Conservation (phyloP, 2,797 vertebrate species). For the Zalophus californianus region DNA sequence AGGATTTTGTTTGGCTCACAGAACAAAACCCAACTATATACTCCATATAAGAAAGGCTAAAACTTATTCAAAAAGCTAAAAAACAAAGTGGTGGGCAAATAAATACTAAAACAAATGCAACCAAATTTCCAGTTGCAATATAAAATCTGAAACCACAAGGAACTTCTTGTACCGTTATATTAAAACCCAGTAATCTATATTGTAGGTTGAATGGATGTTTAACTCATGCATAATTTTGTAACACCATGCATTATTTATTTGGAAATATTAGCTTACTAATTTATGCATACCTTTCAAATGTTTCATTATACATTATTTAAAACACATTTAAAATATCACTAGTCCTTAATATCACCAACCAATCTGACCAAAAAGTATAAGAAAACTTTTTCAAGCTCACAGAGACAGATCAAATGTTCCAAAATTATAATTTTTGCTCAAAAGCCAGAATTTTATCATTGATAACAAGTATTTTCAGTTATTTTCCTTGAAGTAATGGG, state of each 20-base stretch:
- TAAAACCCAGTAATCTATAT: not conserved
- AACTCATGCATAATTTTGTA: not conserved
- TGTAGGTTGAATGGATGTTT: not conserved
- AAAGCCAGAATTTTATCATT: slow-evolving; percentile 28
- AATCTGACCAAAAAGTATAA: not conserved
- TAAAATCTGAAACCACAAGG: not conserved
- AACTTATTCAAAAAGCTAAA: slow-evolving; percentile 23
- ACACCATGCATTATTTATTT: not conserved
- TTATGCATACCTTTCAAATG: not conserved
- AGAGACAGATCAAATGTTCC: not conserved
- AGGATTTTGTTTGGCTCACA: not conserved
- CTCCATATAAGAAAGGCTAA: not conserved
- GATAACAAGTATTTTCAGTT: slow-evolving; percentile 23
- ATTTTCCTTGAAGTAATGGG: not conserved
- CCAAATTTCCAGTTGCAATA: not conserved
- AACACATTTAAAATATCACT: slow-evolving; percentile 9
- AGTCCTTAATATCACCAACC: not conserved
- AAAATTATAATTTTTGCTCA: not conserved
- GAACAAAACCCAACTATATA: not conserved
- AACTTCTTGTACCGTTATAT: not conserved
- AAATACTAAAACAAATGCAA: slow-evolving; percentile 31
- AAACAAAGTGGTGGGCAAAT: not conserved
- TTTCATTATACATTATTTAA: slow-evolving; percentile 12
- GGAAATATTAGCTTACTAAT: slow-evolving; percentile 4
- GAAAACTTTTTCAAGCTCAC: not conserved